Evolutionary conservation across 1,140 invertebrate species (phyloP).

Genomic region (Caenorhabditis brenneri): DNA sequence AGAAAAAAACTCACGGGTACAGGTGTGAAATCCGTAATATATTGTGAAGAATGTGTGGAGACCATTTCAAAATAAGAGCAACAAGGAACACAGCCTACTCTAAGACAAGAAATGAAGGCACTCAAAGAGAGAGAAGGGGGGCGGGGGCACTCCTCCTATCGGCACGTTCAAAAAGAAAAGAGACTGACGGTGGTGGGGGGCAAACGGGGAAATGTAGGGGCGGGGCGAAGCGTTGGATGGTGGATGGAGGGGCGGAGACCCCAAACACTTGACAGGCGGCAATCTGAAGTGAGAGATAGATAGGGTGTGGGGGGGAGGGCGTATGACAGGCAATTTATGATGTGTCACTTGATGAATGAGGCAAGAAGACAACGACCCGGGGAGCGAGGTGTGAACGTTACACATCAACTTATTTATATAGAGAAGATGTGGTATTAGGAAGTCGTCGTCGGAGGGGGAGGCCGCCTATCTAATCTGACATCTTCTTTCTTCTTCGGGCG

Average conservation of each 20-base stretch:
- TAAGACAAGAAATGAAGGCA: not conserved
- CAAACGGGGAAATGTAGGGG: not conserved
- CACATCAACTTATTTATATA: slow-evolving; percentile 33
- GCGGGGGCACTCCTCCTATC: not conserved
- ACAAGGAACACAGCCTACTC: no score
- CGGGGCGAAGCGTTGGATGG: not conserved
- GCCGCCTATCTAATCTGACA: not conserved
- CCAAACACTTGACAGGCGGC: not conserved
- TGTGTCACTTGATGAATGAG: slow-evolving; percentile 42
- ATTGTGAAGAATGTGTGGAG: not conserved
- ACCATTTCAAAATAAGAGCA: no score
- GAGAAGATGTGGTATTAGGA: not conserved
- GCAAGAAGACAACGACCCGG: not conserved
- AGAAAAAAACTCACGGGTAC: not conserved
- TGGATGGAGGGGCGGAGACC: not conserved
- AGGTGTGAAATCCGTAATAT: slow-evolving; percentile 31
- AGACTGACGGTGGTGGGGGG: not conserved
- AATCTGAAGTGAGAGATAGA: no score
- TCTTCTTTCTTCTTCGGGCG: no score
- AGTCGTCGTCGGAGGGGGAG: no score
- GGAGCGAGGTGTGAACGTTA: slow-evolving; percentile 16
- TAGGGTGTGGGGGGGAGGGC: no score
- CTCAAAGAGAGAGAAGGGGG: not conserved
- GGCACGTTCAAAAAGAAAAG: slow-evolving; percentile 36
- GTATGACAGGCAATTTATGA: slow-evolving; percentile 36